Evolutionary conservation across 1,140 invertebrate species (phyloP), one percentile per base, ranked within the genome.

Genomic region (Zaprionus lachaisei): DNA sequence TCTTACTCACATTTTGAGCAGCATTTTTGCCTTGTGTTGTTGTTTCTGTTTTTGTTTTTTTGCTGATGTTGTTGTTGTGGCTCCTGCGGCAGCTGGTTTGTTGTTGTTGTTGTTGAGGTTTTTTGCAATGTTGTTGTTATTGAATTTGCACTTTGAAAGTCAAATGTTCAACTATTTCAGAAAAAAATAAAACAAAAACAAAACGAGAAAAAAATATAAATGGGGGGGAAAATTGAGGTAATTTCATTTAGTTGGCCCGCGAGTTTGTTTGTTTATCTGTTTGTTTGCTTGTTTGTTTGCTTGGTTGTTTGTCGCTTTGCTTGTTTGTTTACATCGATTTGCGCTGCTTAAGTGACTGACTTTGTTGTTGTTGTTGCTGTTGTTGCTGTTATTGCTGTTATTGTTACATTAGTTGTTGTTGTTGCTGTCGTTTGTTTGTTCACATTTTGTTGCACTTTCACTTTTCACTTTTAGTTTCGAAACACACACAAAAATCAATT

Each of bases 131-230:
- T 62, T 74, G 34, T 65, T 71, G 49, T 61, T 68, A 44, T 64
- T 79, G 24, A 62, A 86, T 83, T 83, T 76, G 79, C 83, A 86
- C 83, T 80, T 83, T 83, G 77, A 86, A 83, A 87, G 83, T 86
- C 80, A 86, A 84, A 81, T 73, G 72, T 65, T 79, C 57, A 81
- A 81, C 81, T 85, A 76, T 64, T 65, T 14, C 62, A 70, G 38
- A 70, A 47, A 77, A 63, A 63, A 51, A 22, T 22, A 74, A 60
- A 73, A 71, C 71, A 67, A 62, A 70, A 66, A 58, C 22, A 51
- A 26, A 55, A 65, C 34, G 47, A 47, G 28, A 37, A 38, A 24
- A 55, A 56, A 51, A 63, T n/a, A 47, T 47, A 22, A 56, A 34
- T 54, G 28, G 54, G 22, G 56, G 56, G 66, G 38, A 63, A 74